These are phyloP conservation scores for Brachyhypopomus gauderio DNA, from an alignment of 2,113 vertebrate species.

Conservation along the genomic window DNA sequence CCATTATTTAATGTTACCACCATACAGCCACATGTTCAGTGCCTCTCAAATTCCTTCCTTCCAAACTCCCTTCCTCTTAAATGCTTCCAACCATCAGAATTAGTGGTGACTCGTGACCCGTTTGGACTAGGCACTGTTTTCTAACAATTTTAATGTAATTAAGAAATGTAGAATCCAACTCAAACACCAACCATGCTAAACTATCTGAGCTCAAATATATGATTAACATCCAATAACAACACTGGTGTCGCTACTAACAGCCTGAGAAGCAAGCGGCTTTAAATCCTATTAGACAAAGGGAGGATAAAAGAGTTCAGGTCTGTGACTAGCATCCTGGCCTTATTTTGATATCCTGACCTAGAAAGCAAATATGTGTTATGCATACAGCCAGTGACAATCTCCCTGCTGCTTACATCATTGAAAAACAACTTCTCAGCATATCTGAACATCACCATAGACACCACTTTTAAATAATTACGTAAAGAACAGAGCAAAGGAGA, in stretches of 20 bases:
- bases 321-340: not conserved
- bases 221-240: constrained; percentile 14
- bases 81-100: constrained; percentile 29
- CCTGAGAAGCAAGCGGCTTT: not conserved
- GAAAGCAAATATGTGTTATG: not conserved
- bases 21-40: constrained; percentile 30
- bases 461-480: too few relatives aligned
- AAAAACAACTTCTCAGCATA: not conserved
- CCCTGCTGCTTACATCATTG: not conserved
- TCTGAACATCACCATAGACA: not conserved
- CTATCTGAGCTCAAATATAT: not conserved
- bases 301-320: not conserved
- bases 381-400: not conserved
- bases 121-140: constrained; percentile 12
- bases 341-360: too few relatives aligned
- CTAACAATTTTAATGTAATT: constrained; percentile 40
- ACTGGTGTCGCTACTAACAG: constrained; percentile 22
- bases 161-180: constrained; percentile 42
- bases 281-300: not conserved
- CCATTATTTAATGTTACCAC: constrained; percentile 44
- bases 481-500: not conserved
- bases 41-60: constrained; percentile 23
- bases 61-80: constrained; percentile 32
- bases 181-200: constrained; percentile 37
- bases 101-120: constrained; percentile 22